phyloP scores from a whole-genome alignment of 2,113 vertebrate species.

The Ondatra zibethicus region DNA sequence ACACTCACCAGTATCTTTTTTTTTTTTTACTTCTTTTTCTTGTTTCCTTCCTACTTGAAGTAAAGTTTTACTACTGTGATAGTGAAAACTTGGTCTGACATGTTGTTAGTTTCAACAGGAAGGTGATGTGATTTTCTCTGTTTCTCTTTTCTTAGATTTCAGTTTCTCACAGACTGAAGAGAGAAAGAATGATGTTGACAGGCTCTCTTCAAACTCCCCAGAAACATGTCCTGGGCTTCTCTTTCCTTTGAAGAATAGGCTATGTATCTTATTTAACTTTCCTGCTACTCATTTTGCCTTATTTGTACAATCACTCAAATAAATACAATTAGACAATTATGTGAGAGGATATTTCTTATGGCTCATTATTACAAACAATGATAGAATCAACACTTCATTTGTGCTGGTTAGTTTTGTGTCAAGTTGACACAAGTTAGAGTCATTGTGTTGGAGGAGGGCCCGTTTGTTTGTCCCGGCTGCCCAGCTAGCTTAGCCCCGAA shows the following conservation, averaged over 20 bases:
- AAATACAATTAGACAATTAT: not conserved
- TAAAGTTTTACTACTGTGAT: too few relatives aligned
- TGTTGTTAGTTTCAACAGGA: not conserved
- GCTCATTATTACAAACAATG: not conserved
- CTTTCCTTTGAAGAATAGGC: not conserved
- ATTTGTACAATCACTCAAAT: not conserved
- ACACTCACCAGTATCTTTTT: not conserved
- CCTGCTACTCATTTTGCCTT: not conserved
- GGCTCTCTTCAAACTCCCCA: not conserved
- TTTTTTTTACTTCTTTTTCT: not conserved
- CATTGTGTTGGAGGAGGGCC: too few relatives aligned
- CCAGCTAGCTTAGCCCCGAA: too few relatives aligned
- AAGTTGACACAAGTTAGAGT: not conserved
- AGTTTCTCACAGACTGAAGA: not conserved
- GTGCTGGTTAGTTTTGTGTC: not conserved
- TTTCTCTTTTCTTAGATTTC: not conserved
- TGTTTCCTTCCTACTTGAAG: not conserved
- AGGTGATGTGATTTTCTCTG: not conserved
- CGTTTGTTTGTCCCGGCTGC: too few relatives aligned
- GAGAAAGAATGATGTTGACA: not conserved
- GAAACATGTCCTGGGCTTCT: not conserved
- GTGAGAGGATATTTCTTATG: not conserved
- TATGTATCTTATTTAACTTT: not conserved
- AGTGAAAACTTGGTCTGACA: not conserved
- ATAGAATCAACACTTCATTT: not conserved